phyloP scores from a whole-genome alignment of 2,797 vertebrate species.

The Jordanella pulchra region DNA sequence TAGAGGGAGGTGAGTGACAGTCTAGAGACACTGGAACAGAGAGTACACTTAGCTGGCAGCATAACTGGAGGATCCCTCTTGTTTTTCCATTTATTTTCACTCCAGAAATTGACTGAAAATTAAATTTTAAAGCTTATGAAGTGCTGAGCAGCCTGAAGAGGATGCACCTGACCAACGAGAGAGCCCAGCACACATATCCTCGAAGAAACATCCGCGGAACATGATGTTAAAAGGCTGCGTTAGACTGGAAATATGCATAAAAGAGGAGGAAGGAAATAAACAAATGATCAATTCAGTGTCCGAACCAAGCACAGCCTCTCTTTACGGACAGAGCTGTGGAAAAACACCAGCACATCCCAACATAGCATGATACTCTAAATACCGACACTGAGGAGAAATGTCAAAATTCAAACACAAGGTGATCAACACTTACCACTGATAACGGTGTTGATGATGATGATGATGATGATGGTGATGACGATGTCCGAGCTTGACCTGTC shows the following conservation, averaged over 20 bases:
- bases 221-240: background rate
- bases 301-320: constrained; percentile 28
- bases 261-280: constrained; percentile 11
- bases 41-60: constrained; percentile 34
- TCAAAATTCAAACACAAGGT: constrained; percentile 4
- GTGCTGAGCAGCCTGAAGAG: constrained; percentile 24
- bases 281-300: constrained; percentile 45
- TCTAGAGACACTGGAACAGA: constrained; percentile 36
- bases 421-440: constrained; percentile 48
- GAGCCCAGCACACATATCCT: constrained; percentile 17
- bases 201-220: constrained; percentile 11
- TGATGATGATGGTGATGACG: constrained; percentile 10
- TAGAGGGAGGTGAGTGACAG: constrained; percentile 39
- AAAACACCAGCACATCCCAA: constrained; percentile 22
- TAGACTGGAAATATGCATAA: background rate
- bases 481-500: constrained; percentile 42
- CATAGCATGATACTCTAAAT: background rate
- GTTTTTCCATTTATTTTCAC: background rate
- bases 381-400: background rate
- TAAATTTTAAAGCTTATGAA: constrained; percentile 39
- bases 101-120: constrained; percentile 25
- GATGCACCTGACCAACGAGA: constrained; percentile 1
- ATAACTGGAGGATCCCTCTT: constrained; percentile 16
- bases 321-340: constrained; percentile 25
- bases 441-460: background rate